Conservation (phyloP, 2,888 invertebrate species). For the Morpho helenor region DNA sequence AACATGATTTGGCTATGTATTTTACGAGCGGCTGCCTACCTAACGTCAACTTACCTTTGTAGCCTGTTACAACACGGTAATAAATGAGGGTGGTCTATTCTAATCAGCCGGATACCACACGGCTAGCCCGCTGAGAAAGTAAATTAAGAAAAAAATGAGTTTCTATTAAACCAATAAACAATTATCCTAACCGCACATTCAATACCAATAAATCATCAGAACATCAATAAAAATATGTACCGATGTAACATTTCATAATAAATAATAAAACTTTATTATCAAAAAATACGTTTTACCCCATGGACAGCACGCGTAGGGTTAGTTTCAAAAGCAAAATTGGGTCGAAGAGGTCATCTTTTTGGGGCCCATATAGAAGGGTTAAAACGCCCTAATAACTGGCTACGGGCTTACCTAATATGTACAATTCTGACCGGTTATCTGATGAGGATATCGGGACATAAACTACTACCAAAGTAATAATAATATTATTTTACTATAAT, state of each 20-base stretch:
- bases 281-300: slow-evolving; percentile 57
- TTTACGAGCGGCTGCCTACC: too few species aligned
- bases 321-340: slow-evolving; percentile 56
- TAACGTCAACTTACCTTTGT: too few species aligned
- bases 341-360: slow-evolving; percentile 60
- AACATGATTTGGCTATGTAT: too few species aligned
- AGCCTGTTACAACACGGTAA: too few species aligned
- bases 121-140: neutral
- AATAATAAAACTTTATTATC: slow-evolving; percentile 54
- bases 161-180: neutral
- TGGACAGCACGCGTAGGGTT: slow-evolving; percentile 57
- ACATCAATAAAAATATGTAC: slow-evolving; percentile 46
- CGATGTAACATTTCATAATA: slow-evolving; percentile 57
- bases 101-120: too few species aligned
- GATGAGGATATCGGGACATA: neutral
- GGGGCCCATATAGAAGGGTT: slow-evolving; percentile 57
- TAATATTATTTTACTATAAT: too few species aligned
- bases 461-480: too few species aligned
- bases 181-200: slow-evolving; percentile 28
- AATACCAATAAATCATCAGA: slow-evolving; percentile 49
- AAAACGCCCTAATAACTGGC: slow-evolving; percentile 65
- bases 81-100: too few species aligned
- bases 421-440: slow-evolving; percentile 22
- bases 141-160: neutral
- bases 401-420: slow-evolving; percentile 36